phyloP scores from a whole-genome alignment of 2,888 invertebrate species.

The Lasioglossum malachurum region DNA sequence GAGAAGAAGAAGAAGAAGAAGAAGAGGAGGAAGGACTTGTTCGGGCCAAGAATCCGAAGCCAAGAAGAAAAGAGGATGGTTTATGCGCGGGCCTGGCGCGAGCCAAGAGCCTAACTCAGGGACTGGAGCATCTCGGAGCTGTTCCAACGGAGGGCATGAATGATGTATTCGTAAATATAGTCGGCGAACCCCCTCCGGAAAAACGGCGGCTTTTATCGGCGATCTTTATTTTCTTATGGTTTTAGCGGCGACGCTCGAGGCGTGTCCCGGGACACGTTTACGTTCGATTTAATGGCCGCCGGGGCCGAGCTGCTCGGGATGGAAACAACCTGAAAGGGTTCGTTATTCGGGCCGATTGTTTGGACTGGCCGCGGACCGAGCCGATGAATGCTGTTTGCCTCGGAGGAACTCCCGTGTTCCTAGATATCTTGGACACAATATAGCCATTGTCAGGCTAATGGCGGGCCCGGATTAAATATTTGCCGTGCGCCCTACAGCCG shows the following conservation, averaged over 20 bases:
- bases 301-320: not conserved
- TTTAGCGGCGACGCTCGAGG: constrained; percentile 3
- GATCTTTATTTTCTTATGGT: constrained; percentile 32
- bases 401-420: not conserved
- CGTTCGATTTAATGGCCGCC: constrained; percentile 14
- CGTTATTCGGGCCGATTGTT: constrained; percentile 6
- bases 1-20: constrained; percentile 33
- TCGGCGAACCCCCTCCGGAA: not conserved
- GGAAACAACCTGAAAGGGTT: constrained; percentile 10
- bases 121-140: constrained; percentile 7
- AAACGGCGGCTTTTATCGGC: constrained; percentile 19
- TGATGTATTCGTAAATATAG: constrained; percentile 48
- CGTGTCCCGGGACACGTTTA: constrained; percentile 15
- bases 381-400: not conserved
- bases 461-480: not conserved
- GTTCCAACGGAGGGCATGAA: constrained; percentile 29
- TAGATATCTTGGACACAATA: constrained; percentile 11
- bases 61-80: constrained; percentile 31
- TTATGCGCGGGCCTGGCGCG: constrained; percentile 13
- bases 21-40: constrained; percentile 21
- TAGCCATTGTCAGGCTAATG: constrained; percentile 4
- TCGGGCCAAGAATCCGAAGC: constrained; percentile 38
- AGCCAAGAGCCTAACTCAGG: constrained; percentile 30
- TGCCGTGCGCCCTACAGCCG: not conserved
- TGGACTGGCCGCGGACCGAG: not conserved